Evolutionary conservation across 1,140 invertebrate species (phyloP).

Genomic region (Bombus superbus): DNA sequence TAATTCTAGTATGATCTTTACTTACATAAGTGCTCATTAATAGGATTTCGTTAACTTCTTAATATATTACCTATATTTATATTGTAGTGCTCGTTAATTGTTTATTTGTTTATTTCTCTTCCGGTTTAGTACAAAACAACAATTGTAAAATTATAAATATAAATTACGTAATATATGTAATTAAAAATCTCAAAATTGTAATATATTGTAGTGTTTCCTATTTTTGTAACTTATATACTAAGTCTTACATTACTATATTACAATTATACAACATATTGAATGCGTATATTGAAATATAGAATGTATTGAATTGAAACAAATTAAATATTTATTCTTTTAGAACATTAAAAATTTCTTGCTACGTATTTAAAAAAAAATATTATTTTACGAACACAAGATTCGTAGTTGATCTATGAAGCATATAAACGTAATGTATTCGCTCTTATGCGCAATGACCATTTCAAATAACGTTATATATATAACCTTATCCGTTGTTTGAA

Average conservation of each 20-base stretch:
- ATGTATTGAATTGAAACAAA: conserved; percentile 9
- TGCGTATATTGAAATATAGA: too few species aligned
- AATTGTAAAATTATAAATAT: too few species aligned
- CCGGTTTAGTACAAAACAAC: too few species aligned
- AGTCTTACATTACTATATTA: too few species aligned
- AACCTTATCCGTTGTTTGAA: not conserved
- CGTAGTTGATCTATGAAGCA: not conserved
- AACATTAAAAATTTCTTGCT: not conserved
- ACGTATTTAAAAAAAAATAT: not conserved
- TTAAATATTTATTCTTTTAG: not conserved
- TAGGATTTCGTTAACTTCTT: too few species aligned
- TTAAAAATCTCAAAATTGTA: not conserved
- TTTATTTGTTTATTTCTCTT: too few species aligned
- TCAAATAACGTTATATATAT: not conserved
- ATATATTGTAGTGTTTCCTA: not conserved
- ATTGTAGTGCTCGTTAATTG: too few species aligned
- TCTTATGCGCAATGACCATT: not conserved
- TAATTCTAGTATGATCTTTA: too few species aligned
- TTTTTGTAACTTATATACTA: not conserved
- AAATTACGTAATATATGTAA: not conserved
- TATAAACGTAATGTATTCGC: not conserved
- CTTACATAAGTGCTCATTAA: too few species aligned
- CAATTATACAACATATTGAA: too few species aligned
- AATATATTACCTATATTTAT: too few species aligned
- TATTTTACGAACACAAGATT: conserved; percentile 11